phyloP scores from a whole-genome alignment of 1,140 invertebrate species.

The Drosophila kanapiae region DNA sequence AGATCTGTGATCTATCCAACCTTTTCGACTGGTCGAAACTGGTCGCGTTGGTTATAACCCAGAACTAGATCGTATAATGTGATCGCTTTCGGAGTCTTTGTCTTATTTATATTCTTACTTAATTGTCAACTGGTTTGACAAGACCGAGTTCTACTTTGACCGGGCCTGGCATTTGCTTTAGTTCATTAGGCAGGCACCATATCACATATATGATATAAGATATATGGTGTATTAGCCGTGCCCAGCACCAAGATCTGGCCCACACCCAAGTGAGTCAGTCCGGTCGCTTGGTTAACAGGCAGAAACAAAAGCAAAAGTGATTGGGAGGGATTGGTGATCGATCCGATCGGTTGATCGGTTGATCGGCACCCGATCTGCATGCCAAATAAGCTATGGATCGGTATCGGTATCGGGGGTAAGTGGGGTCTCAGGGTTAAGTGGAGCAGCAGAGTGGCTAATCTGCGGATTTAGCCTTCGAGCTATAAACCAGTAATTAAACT shows the following conservation, averaged over 20 bases:
- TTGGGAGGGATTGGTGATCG: slow-evolving; percentile 6
- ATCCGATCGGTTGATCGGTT: neutral
- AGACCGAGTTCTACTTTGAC: slow-evolving; percentile 64
- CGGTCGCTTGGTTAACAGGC: neutral
- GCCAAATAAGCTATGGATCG: slow-evolving; percentile 50
- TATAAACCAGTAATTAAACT: slow-evolving; percentile 54
- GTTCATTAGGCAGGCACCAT: slow-evolving; percentile 36
- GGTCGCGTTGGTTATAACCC: slow-evolving; percentile 33
- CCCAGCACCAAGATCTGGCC: slow-evolving; percentile 19
- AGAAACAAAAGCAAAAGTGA: slow-evolving; percentile 70
- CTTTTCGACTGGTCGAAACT: slow-evolving; percentile 51
- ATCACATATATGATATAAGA: slow-evolving; percentile 3
- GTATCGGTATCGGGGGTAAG: neutral
- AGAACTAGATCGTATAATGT: slow-evolving; percentile 63
- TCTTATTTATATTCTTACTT: slow-evolving; percentile 39
- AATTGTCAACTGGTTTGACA: slow-evolving; percentile 80
- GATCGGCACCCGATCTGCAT: slow-evolving; percentile 59
- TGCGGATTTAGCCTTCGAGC: slow-evolving; percentile 55
- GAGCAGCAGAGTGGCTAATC: slow-evolving; percentile 62
- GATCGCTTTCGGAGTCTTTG: slow-evolving; percentile 47
- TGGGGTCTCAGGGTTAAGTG: slow-evolving; percentile 54
- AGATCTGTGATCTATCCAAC: slow-evolving; percentile 1
- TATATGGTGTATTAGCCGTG: slow-evolving; percentile 12
- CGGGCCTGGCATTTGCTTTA: slow-evolving; percentile 67
- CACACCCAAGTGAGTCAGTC: slow-evolving; percentile 43